Conservation (phyloP, 2,797 vertebrate species). For the Melanotaenia maccullochi region DNA sequence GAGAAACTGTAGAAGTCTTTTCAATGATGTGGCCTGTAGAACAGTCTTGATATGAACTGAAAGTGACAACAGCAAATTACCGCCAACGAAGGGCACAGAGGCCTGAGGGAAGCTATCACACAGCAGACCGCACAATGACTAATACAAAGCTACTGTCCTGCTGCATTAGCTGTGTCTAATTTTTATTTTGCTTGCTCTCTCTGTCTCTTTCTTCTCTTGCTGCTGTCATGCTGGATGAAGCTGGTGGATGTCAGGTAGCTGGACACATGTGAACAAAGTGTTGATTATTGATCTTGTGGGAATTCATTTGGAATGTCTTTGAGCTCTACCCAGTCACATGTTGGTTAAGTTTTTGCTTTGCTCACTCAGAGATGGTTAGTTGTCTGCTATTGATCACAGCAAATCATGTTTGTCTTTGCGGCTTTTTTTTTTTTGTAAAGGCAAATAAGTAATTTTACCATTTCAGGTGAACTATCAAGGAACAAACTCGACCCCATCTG, state of each 20-base stretch:
- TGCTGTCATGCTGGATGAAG: constrained; percentile 52
- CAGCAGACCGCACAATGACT: constrained; percentile 70
- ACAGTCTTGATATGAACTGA: constrained; percentile 68
- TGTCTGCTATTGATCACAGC: constrained; percentile 72
- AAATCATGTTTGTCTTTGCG: constrained; percentile 44
- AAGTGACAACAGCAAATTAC: constrained; percentile 79
- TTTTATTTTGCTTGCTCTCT: constrained; percentile 57
- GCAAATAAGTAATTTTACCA: constrained; percentile 26
- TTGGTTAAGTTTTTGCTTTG: constrained; percentile 36
- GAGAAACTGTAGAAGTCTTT: constrained; percentile 68
- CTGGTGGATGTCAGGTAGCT: constrained; percentile 45
- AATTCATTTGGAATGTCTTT: constrained; percentile 39
- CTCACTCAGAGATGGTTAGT: constrained; percentile 51
- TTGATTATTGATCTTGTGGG: constrained; percentile 60
- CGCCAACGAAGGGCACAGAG: constrained; percentile 65
- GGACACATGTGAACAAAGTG: constrained; percentile 43
- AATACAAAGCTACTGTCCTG: constrained; percentile 77
- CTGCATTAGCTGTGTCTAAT: constrained; percentile 77
- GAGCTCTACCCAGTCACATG: constrained; percentile 15
- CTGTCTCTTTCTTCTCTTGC: constrained; percentile 17
- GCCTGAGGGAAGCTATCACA: constrained; percentile 71
- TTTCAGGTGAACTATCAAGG: constrained; percentile 17
- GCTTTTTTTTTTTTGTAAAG: constrained; percentile 11
- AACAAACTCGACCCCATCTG: constrained; percentile 38
- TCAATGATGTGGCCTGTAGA: constrained; percentile 68